Evolutionary conservation across 2,888 invertebrate genomes (phyloP).

Genomic region (Drosophila anomelani): DNA sequence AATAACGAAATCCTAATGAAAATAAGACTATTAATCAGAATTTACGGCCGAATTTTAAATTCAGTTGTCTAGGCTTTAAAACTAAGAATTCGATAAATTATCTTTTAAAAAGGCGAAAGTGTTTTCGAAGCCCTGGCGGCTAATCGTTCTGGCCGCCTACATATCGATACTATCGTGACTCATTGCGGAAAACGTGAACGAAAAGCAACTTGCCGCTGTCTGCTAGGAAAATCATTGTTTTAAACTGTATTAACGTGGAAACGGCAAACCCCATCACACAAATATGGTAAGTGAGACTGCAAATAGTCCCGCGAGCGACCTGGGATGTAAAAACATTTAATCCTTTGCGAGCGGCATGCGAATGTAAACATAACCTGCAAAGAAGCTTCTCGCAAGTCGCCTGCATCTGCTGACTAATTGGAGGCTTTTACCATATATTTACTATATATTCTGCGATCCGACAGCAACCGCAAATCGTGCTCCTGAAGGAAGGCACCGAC

Average conservation of each 20-base stretch:
- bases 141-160: not conserved
- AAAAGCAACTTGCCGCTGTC: slow-evolving; percentile 67
- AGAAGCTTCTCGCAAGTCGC: slow-evolving; percentile 71
- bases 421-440: slow-evolving; percentile 4
- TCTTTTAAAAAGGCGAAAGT: not conserved
- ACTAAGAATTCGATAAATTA: not conserved
- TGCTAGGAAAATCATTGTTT: slow-evolving; percentile 71
- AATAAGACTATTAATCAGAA: not conserved
- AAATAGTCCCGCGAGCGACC: slow-evolving; percentile 55
- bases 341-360: slow-evolving; percentile 54
- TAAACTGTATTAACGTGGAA: slow-evolving; percentile 45
- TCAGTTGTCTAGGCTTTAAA: not conserved
- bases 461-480: slow-evolving; percentile 98
- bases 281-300: slow-evolving; percentile 76
- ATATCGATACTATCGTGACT: slow-evolving; percentile 52
- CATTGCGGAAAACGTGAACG: slow-evolving; percentile 73
- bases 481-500: slow-evolving; percentile 99
- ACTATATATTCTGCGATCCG: slow-evolving; percentile 59
- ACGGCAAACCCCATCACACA: slow-evolving; percentile 60
- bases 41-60: not conserved
- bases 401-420: slow-evolving; percentile 54
- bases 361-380: slow-evolving; percentile 72
- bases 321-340: slow-evolving; percentile 3
- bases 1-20: not conserved
- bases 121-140: not conserved